Percentiles rank a stretch among this genome's conserved stretches.
Evolutionary conservation across 2,113 vertebrate genomes (phyloP).

Genomic region (Onychostoma macrolepis): DNA sequence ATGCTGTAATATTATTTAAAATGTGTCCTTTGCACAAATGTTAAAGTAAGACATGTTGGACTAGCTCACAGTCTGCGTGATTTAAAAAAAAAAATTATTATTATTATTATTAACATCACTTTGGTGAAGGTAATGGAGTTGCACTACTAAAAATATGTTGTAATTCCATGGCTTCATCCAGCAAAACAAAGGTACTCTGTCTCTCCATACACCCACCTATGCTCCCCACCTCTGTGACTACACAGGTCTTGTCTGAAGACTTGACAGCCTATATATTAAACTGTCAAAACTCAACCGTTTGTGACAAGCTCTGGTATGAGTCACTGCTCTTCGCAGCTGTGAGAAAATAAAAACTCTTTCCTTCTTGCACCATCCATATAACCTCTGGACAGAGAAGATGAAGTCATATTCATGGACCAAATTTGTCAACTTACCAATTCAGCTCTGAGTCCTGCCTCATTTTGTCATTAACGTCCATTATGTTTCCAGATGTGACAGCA

Average conservation of each 20-base stretch:
- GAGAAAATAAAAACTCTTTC: conserved; percentile 64
- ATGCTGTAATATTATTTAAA: conserved; percentile 20
- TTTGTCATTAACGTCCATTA: neutral
- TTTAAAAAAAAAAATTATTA: too few species aligned
- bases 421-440: conserved; percentile 39
- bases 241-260: conserved; percentile 68
- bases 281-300: conserved; percentile 71
- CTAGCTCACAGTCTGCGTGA: neutral
- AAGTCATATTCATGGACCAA: conserved; percentile 28
- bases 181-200: conserved; percentile 73
- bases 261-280: conserved; percentile 76
- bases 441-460: neutral
- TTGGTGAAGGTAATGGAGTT: neutral
- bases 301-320: conserved; percentile 68
- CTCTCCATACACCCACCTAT: conserved; percentile 72
- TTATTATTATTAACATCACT: conserved; percentile 2
- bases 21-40: conserved; percentile 19
- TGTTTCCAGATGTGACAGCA: neutral
- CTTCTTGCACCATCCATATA: conserved; percentile 53
- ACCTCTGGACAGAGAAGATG: conserved; percentile 17
- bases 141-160: neutral
- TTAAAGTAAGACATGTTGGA: conserved; percentile 12
- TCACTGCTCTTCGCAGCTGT: conserved; percentile 62
- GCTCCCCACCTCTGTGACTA: conserved; percentile 71
- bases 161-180: conserved; percentile 35